These are phyloP conservation scores for Entomyzon cyanotis DNA, from an alignment of 2,113 vertebrate species.

Conservation along the genomic window DNA sequence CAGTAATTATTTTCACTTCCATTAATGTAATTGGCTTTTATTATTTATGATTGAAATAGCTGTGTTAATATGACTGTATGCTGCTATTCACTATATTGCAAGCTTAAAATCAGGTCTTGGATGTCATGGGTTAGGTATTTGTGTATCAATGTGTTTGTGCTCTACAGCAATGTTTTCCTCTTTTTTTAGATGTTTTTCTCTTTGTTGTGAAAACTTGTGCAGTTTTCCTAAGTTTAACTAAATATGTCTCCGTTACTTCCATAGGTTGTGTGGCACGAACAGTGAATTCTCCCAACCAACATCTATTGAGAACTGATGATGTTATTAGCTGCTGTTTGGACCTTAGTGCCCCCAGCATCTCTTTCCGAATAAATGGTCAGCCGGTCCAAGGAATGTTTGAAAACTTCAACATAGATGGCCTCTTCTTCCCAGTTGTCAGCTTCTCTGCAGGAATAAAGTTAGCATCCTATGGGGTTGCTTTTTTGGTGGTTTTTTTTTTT, in stretches of 20 bases:
- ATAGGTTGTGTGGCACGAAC: slow-evolving; percentile 88
- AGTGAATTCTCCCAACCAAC: slow-evolving; percentile 92
- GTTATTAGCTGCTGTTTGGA: slow-evolving; percentile 97
- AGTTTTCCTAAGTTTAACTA: background rate
- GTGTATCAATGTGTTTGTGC: background rate
- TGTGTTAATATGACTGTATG: background rate
- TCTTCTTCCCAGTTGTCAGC: slow-evolving; percentile 95
- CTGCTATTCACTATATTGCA: background rate
- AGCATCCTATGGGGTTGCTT: slow-evolving; percentile 47
- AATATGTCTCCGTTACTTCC: background rate
- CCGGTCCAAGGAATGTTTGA: slow-evolving; percentile 98
- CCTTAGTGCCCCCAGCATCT: slow-evolving; percentile 92
- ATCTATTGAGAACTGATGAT: slow-evolving; percentile 86
- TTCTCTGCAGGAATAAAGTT: slow-evolving; percentile 95
- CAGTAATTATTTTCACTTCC: background rate
- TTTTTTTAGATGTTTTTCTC: background rate
- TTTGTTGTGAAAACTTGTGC: background rate
- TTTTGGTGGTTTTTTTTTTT: too few relatives aligned
- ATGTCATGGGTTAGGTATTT: background rate
- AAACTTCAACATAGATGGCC: slow-evolving; percentile 95
- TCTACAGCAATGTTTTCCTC: background rate
- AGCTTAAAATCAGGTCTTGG: background rate
- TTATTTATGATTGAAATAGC: background rate
- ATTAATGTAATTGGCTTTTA: background rate
- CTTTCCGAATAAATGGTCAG: slow-evolving; percentile 95